Evolutionary conservation across 2,797 vertebrate species (phyloP).

Genomic region (Peromyscus melanophrys): DNA sequence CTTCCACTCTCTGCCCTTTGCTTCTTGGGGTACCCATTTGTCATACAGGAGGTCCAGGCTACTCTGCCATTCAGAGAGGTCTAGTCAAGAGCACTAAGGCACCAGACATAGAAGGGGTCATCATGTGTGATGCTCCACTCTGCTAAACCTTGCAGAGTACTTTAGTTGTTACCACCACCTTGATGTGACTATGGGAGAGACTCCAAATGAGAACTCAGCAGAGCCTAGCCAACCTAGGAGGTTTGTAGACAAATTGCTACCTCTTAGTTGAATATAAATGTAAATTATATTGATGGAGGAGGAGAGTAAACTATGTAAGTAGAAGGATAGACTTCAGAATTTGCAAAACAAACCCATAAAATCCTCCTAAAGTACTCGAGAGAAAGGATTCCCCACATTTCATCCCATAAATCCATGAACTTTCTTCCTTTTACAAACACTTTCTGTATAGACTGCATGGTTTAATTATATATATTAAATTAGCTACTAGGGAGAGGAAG

Average conservation of each 20-base stretch:
- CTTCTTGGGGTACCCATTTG: not conserved
- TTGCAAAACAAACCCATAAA: not conserved
- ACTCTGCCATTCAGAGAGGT: not conserved
- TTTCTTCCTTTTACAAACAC: slow-evolving; percentile 34
- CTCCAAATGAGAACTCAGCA: not conserved
- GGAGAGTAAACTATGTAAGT: not conserved
- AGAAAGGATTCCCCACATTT: not conserved
- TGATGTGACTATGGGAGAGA: not conserved
- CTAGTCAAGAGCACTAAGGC: not conserved
- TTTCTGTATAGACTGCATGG: not conserved
- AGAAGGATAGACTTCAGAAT: not conserved
- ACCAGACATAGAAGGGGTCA: not conserved
- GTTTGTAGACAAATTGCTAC: not conserved
- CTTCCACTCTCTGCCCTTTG: not conserved
- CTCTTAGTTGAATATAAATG: not conserved
- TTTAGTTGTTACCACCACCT: not conserved
- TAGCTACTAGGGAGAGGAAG: not conserved
- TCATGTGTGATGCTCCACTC: not conserved
- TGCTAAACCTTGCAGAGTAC: not conserved
- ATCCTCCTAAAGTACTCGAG: not conserved
- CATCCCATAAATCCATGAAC: not conserved
- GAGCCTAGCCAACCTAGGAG: not conserved
- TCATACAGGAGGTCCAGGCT: not conserved
- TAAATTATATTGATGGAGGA: not conserved
- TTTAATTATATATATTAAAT: not conserved